These are phyloP conservation scores for Tenodera sinensis DNA, from an alignment of 2,888 invertebrate genomes.

Conservation along the genomic window DNA sequence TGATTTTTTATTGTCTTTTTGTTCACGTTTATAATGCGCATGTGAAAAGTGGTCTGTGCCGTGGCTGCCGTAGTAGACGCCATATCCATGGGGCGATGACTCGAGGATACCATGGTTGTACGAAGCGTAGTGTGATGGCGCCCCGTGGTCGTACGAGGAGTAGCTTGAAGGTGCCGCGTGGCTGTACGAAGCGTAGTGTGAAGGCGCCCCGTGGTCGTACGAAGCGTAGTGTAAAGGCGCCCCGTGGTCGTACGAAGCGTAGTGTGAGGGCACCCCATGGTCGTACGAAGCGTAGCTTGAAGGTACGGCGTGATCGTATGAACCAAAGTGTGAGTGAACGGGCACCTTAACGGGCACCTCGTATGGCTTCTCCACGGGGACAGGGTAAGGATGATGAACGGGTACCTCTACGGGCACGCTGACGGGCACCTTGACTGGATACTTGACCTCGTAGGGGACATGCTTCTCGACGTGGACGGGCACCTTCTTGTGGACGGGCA, in stretches of 20 bases:
- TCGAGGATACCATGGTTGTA: not conserved
- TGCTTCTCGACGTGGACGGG: constrained; percentile 46
- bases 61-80: not conserved
- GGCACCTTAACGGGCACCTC: not conserved
- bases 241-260: not conserved
- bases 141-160: not conserved
- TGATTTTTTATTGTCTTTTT: too few relatives aligned
- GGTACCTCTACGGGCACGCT: constrained; percentile 50
- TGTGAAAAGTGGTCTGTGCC: not conserved
- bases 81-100: not conserved
- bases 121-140: not conserved
- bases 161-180: not conserved
- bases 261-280: not conserved
- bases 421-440: constrained; percentile 61
- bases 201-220: not conserved
- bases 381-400: constrained; percentile 38
- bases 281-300: too few relatives aligned
- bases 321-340: not conserved
- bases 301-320: not conserved
- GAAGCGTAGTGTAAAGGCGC: too few relatives aligned
- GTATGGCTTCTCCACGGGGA: not conserved
- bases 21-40: too few relatives aligned
- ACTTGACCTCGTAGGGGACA: constrained; percentile 17
- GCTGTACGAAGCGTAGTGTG: not conserved
- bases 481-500: constrained; percentile 36